Conservation (phyloP, 2,113 vertebrate genomes). For the Paradoxurus hermaphroditus region DNA sequence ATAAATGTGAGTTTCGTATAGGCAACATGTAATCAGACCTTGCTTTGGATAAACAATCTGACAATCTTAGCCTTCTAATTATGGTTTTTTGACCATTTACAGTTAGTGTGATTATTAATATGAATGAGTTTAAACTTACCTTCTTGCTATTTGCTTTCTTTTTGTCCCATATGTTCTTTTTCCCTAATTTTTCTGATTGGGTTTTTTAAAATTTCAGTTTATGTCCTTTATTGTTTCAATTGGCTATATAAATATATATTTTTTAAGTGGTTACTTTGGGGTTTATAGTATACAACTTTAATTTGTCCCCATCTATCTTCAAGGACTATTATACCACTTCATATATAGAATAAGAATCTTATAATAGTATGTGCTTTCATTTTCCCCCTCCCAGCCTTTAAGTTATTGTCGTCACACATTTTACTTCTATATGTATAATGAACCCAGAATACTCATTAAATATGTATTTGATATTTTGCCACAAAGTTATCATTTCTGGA, state of each 20-base stretch:
- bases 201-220: constrained; percentile 22
- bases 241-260: background rate
- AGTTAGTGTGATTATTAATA: constrained; percentile 6
- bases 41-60: background rate
- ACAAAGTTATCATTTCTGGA: background rate
- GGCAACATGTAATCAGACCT: background rate
- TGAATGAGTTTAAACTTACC: constrained; percentile 8
- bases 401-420: background rate
- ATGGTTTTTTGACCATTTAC: constrained; percentile 18
- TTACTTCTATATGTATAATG: background rate
- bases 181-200: background rate
- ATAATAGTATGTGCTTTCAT: background rate
- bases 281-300: background rate
- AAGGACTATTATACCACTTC: background rate
- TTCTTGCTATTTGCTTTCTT: constrained; percentile 20
- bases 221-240: background rate
- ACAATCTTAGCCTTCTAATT: background rate
- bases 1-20: background rate
- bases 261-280: background rate
- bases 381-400: background rate
- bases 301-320: background rate
- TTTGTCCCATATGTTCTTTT: background rate
- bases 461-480: background rate
- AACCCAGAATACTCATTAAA: background rate
- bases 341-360: background rate